phyloP scores from a whole-genome alignment of 2,888 invertebrate species.

The Drosophila greeni region DNA sequence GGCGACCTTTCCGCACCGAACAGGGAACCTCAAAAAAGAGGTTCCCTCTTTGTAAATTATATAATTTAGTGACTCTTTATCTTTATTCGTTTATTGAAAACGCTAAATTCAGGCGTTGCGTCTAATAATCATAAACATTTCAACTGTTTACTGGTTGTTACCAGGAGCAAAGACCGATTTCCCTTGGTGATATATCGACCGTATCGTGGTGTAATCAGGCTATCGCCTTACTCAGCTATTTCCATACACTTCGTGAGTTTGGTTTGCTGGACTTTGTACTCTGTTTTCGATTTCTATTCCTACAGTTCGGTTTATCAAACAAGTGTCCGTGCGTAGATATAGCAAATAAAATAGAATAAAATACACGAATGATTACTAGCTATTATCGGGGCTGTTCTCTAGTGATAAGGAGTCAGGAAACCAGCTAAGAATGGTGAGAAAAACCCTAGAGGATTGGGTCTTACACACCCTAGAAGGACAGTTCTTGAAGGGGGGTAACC shows the following conservation, averaged over 20 bases:
- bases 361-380: constrained; percentile 21
- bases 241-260: constrained; percentile 22
- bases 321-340: constrained; percentile 21
- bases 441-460: background rate
- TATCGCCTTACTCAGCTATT: constrained; percentile 17
- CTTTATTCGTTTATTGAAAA: constrained; percentile 44
- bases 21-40: constrained; percentile 1
- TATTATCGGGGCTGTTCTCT: constrained; percentile 18
- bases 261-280: constrained; percentile 51
- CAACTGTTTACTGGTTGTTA: constrained; percentile 21
- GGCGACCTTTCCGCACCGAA: constrained; percentile 22
- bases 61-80: constrained; percentile 41
- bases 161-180: constrained; percentile 39
- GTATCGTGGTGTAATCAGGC: constrained; percentile 48
- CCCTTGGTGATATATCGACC: constrained; percentile 39
- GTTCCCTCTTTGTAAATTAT: constrained; percentile 26
- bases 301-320: constrained; percentile 19
- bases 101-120: constrained; percentile 21
- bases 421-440: constrained; percentile 5
- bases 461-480: background rate
- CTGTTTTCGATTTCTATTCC: constrained; percentile 2
- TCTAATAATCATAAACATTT: constrained; percentile 41
- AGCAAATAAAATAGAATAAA: constrained; percentile 6
- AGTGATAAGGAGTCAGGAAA: background rate
- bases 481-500: background rate